Evolutionary conservation across 2,888 invertebrate genomes (phyloP).

Genomic region (Carpatolechia fugitivella): DNA sequence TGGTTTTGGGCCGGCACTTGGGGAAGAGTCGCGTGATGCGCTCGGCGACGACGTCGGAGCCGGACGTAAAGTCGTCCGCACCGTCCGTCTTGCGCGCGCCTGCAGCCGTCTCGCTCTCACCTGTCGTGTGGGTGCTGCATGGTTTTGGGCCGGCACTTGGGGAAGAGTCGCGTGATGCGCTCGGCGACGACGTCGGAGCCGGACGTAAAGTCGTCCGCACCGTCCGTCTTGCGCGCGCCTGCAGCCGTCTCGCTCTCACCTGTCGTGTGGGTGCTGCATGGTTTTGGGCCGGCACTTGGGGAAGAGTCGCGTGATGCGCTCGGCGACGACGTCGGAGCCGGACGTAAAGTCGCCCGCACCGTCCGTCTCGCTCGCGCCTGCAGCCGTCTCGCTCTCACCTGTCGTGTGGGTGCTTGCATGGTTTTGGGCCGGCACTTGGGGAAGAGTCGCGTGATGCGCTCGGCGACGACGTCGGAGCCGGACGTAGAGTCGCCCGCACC

Average conservation of each 20-base stretch:
- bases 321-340: conserved; percentile 76
- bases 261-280: too few relatives aligned
- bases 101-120: conserved; percentile 7
- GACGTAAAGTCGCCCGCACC: conserved; percentile 36
- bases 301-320: conserved; percentile 91
- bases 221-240: too few relatives aligned
- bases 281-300: too few relatives aligned
- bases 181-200: too few relatives aligned
- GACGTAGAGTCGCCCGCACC: conserved; percentile 39
- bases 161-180: too few relatives aligned
- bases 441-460: conserved; percentile 91
- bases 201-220: too few relatives aligned
- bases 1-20: too few relatives aligned
- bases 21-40: conserved; percentile 92
- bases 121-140: conserved; percentile 14
- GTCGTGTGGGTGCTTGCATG: conserved; percentile 11
- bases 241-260: too few relatives aligned
- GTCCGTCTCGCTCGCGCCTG: conserved; percentile 37
- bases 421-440: conserved; percentile 88
- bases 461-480: conserved; percentile 80
- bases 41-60: conserved; percentile 82
- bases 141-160: too few relatives aligned
- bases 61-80: too few relatives aligned
- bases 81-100: conserved; percentile 42
- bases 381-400: conserved; percentile 11